Conservation (phyloP, 1,140 invertebrate genomes). For the Drosophila tristis region DNA sequence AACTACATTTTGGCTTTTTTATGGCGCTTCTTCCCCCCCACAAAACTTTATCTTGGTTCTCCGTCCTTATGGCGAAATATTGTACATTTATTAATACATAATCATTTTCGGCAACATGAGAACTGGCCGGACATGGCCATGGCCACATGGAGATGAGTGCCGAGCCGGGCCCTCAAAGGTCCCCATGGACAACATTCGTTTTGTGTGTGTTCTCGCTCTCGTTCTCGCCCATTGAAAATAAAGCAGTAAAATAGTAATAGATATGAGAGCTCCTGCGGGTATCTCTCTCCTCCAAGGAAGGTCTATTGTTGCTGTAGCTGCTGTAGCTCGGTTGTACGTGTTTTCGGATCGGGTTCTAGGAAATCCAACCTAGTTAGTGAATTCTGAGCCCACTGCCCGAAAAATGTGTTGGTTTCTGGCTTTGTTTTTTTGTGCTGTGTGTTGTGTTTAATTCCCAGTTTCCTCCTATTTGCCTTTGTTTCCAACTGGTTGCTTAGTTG, state of each 20-base stretch:
- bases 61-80: slow-evolving; percentile 56
- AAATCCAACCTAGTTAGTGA: slow-evolving; percentile 62
- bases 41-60: slow-evolving; percentile 15
- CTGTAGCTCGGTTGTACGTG: too few relatives aligned
- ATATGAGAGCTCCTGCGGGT: slow-evolving; percentile 42
- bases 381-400: slow-evolving; percentile 57
- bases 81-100: slow-evolving; percentile 79
- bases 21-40: slow-evolving; percentile 27
- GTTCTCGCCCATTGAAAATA: slow-evolving; percentile 61
- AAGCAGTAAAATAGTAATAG: slow-evolving; percentile 77
- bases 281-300: slow-evolving; percentile 17
- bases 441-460: slow-evolving; percentile 30
- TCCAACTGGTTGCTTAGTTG: slow-evolving; percentile 65
- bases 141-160: slow-evolving; percentile 41
- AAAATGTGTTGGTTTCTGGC: slow-evolving; percentile 49
- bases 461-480: slow-evolving; percentile 32
- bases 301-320: slow-evolving; percentile 27
- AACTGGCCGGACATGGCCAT: slow-evolving; percentile 13
- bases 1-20: slow-evolving; percentile 72
- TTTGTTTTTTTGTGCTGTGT: slow-evolving; percentile 8
- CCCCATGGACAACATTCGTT: slow-evolving; percentile 45
- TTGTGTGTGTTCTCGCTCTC: slow-evolving; percentile 16
- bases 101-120: slow-evolving; percentile 70
- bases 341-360: slow-evolving; percentile 59
- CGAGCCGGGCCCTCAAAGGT: slow-evolving; percentile 26